Base-by-base conservation (phyloP, 1,140 invertebrate genomes). In the Brevipalpus yothersi region DNA sequence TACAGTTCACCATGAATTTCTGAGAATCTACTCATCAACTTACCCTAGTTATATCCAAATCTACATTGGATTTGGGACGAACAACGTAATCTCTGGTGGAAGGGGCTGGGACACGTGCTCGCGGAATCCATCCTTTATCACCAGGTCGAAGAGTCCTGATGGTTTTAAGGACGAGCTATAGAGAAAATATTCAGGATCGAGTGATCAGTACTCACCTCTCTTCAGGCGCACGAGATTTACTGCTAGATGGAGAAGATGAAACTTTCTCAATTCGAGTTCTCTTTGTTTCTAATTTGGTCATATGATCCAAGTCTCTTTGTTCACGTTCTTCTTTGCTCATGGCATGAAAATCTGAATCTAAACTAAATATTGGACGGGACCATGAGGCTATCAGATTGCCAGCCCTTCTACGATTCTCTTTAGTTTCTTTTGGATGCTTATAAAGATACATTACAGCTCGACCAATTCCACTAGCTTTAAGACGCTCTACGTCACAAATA, bases 391-490 rank as follows among this genome's bases (percentile, higher is more conserved):
- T 97, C 56, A 98, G 77, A 68, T 83, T 82, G 23, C 86, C 87
- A 62, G 90, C 90, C 54, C 81, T 76, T 67, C 86, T 82, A 69
- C 84, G 84, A 73, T 98, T 98, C 56, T 83, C 78, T 72, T 92
- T 92, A 0, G 84, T 86, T 76, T 99, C 94, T 72, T 86, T 89
- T 0, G 94, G 93, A 75, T 99, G 93, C 70, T 98, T 98, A 71
- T 91, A 97, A 13, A 98, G 76, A 75, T 97, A 97, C 94, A 98
- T 99, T 0, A 99, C 88, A 63, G 94, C 94, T 72, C 63, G 57
- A 21, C 66, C 66, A 58, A 95, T 89, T 49, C 93, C 88, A 49
- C 90, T 93, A 64, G 86, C 83, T 71, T 95, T 96, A 53, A 98
- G 72, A 54, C 85, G 80, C 39, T 82, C 80, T 68, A 88, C 84